Evolutionary conservation across 2,888 invertebrate species (phyloP).

Genomic region (Diachrysia chrysitis): DNA sequence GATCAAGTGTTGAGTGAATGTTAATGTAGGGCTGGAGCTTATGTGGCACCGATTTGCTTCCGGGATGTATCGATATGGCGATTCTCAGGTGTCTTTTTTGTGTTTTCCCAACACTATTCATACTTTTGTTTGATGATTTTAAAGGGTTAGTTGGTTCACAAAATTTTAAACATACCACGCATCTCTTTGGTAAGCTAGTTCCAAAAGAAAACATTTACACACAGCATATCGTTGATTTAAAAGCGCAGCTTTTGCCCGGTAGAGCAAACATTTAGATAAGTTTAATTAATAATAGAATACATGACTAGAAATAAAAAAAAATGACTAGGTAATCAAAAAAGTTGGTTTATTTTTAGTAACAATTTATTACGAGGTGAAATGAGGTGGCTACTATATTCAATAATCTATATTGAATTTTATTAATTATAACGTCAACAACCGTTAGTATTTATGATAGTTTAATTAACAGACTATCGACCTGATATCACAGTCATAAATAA

Average conservation of each 20-base stretch:
- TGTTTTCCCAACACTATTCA: slow-evolving; percentile 47
- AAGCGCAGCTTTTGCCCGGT: no score
- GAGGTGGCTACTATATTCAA: slow-evolving; percentile 9
- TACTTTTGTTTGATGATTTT: neutral
- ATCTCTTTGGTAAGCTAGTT: no score
- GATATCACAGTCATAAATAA: slow-evolving; percentile 47
- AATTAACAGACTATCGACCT: slow-evolving; percentile 54
- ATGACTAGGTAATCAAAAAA: neutral
- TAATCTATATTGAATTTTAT: slow-evolving; percentile 33
- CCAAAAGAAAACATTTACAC: no score
- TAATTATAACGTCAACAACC: slow-evolving; percentile 39
- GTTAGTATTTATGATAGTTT: slow-evolving; percentile 46
- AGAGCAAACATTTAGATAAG: no score
- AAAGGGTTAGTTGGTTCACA: no score
- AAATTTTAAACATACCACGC: no score
- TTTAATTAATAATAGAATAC: neutral
- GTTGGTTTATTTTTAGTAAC: neutral
- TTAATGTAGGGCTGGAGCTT: slow-evolving; percentile 83
- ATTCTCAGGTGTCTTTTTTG: slow-evolving; percentile 66
- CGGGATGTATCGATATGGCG: slow-evolving; percentile 80
- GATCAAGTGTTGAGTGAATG: slow-evolving; percentile 85
- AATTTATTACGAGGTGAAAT: neutral
- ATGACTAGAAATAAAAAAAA: neutral
- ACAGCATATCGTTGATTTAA: no score
- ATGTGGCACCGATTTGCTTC: slow-evolving; percentile 83